Evolutionary conservation across 2,113 vertebrate species (phyloP).

Genomic region (Litocranius walleri): DNA sequence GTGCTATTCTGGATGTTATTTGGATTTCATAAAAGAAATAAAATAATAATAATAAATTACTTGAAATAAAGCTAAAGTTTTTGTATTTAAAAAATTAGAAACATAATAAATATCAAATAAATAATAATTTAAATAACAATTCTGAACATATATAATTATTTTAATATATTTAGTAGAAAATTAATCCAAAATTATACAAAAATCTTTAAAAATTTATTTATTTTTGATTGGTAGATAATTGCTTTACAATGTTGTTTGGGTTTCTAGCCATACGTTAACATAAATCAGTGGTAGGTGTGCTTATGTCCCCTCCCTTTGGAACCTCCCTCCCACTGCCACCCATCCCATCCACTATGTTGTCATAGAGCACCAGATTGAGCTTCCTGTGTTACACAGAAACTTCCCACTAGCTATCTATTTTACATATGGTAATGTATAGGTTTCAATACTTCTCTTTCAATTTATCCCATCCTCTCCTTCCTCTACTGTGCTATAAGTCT

Average conservation of each 20-base stretch:
- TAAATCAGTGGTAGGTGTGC: background rate
- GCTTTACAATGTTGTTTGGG: background rate
- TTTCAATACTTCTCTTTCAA: background rate
- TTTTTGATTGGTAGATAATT: background rate
- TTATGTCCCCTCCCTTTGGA: background rate
- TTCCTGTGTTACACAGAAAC: background rate
- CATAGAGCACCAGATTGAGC: background rate
- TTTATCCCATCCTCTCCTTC: background rate
- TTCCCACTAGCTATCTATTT: background rate
- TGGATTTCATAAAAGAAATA: background rate
- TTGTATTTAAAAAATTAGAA: background rate
- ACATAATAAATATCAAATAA: background rate
- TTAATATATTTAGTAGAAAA: background rate
- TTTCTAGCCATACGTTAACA: background rate
- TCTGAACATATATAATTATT: background rate
- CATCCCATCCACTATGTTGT: background rate
- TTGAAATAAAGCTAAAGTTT: background rate
- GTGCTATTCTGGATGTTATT: background rate
- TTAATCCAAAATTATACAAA: background rate
- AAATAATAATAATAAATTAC: background rate
- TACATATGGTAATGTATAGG: background rate
- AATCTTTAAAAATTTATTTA: background rate
- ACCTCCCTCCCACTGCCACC: background rate
- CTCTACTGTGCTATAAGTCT: background rate
- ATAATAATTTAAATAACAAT: background rate